Base-by-base conservation (phyloP, 2,797 vertebrate species). In the Scarus forsteni region DNA sequence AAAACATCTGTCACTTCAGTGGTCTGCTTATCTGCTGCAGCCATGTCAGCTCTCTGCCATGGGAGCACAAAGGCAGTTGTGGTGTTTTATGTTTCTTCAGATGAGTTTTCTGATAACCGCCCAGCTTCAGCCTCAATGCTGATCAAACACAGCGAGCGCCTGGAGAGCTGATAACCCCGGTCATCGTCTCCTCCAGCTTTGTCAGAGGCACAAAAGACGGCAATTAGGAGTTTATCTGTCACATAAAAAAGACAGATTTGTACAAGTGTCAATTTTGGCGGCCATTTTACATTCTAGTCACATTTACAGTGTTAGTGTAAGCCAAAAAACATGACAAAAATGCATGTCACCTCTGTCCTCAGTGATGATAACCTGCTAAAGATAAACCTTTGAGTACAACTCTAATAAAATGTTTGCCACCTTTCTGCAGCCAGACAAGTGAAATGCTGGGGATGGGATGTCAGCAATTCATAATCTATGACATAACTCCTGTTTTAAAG, bases 221-320 rank as follows among this genome's bases (percentile, higher is more conserved):
- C 93, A 93, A 95, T 96, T 94, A 95, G 92, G 76, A 79, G 84
- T 68, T 90, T 48, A 49, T 52, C 39, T 60, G 52, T 60, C 60
- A 55, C 59, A 78, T 60, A 65, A 49, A 73, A 45, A 45, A 45
- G 13, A 34, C 10, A 6, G 19, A 19, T 18, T 5, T 50, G 12
- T 12, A 12, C 19, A 12, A 10, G 27, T 27, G 27, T 27, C 4
- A 27, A 27, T 27, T 27, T 27, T 27, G 27, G 27, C 27, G 4
- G 27, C 27, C 27, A 27, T 27, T n/a, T 27, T 27, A 27, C 27
- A 27, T 27, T 27, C 4, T 27, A 27, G 27, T 2, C 4, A 4
- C 27, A 27, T 27, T 27, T 27, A 27, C 27, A 27, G 27, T 27
- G 27, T 27, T 27, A 27, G 27, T 27, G 27, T 27, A 27, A 27